Evolutionary conservation across 2,888 invertebrate genomes (phyloP).

Genomic region (Girardia tigrina): DNA sequence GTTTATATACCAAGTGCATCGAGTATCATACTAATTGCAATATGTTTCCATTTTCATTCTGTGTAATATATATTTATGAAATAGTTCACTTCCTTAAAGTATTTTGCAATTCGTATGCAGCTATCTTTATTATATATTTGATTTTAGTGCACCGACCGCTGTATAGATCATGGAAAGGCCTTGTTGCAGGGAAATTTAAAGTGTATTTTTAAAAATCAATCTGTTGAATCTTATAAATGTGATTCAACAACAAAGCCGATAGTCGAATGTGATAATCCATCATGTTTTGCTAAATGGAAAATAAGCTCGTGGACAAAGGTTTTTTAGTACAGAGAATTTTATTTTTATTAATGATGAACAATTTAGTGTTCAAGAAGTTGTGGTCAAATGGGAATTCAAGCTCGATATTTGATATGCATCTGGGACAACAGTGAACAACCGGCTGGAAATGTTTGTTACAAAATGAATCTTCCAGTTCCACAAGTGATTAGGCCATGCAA

Average conservation of each 20-base stretch:
- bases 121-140: background rate
- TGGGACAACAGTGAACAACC: background rate
- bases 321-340: background rate
- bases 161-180: constrained; percentile 24
- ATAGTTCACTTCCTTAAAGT: no score
- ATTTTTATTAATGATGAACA: background rate
- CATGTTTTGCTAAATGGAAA: background rate
- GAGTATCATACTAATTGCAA: no score
- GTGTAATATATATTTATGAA: no score
- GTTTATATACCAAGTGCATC: no score
- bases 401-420: constrained; percentile 24
- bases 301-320: constrained; percentile 18
- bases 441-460: constrained; percentile 27
- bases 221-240: background rate
- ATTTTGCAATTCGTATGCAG: background rate
- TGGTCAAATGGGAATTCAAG: constrained; percentile 16
- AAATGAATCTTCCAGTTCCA: constrained; percentile 25
- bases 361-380: constrained; percentile 32
- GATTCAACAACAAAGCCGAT: constrained; percentile 25
- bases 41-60: no score
- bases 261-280: background rate
- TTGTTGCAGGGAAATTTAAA: background rate
- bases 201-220: constrained; percentile 1
- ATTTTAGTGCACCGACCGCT: constrained; percentile 30
- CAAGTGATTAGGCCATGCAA: constrained; percentile 27